These are phyloP conservation scores for Globodera rostochiensis DNA, from an alignment of 1,140 invertebrate genomes.

Conservation along the genomic window DNA sequence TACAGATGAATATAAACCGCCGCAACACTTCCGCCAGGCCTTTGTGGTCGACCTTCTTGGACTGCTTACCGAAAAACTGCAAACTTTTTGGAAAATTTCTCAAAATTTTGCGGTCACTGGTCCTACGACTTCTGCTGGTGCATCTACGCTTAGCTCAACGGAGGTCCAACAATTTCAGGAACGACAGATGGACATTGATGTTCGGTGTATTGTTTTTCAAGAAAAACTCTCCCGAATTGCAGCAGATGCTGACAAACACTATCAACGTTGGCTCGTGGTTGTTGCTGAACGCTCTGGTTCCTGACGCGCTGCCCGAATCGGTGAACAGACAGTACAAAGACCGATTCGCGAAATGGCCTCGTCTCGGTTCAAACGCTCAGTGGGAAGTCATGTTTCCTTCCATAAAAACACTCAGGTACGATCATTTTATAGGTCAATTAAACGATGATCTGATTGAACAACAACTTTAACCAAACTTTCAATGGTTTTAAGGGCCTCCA, in stretches of 20 bases:
- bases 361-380: slow-evolving; percentile 36
- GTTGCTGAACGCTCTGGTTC: slow-evolving; percentile 59
- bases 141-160: not conserved
- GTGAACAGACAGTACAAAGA: slow-evolving; percentile 49
- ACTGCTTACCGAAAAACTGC: slow-evolving; percentile 58
- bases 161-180: slow-evolving; percentile 50
- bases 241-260: slow-evolving; percentile 63
- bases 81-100: slow-evolving; percentile 63
- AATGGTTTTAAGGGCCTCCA: slow-evolving; percentile 39
- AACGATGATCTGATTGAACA: not conserved
- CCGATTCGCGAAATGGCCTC: slow-evolving; percentile 59
- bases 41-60: slow-evolving; percentile 55
- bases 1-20: slow-evolving; percentile 13
- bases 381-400: slow-evolving; percentile 49
- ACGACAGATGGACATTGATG: slow-evolving; percentile 61
- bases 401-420: slow-evolving; percentile 44
- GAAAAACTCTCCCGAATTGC: slow-evolving; percentile 25
- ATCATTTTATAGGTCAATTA: slow-evolving; percentile 26
- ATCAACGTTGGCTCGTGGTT: slow-evolving; percentile 64
- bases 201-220: slow-evolving; percentile 21
- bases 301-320: slow-evolving; percentile 49
- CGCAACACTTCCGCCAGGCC: slow-evolving; percentile 45
- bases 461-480: not conserved
- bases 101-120: slow-evolving; percentile 53
- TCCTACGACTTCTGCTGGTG: slow-evolving; percentile 1